Evolutionary conservation across 2,888 invertebrate genomes (phyloP), one percentile per base, ranked within the genome.

Genomic region (Drosophila incognita): DNA sequence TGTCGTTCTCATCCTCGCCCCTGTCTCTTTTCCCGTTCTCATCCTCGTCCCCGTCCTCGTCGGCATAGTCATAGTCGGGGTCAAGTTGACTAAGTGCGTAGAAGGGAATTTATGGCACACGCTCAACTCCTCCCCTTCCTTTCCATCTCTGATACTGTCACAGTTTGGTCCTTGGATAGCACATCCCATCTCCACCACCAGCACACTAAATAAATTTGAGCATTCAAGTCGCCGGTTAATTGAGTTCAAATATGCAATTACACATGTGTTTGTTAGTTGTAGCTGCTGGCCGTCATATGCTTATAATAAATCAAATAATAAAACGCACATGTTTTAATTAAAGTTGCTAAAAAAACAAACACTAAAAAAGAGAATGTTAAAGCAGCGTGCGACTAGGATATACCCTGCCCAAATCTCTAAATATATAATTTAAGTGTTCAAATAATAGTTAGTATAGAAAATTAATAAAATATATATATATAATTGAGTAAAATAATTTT

Each of bases 241-340:
- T 84, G 79, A 86, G 87, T 86, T 84, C 81, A 88, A 88, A 86
- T 86, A 86, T 77, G 81, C 76, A 88, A 81, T 84, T 74, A 81
- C 70, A 82, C 62, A 80, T 76, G 71, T 68, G 70, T 77, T 82
- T 75, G 71, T 70, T 76, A 69, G 58, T 49, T 58, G 62, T 56
- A 67, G 24, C n/a, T 72, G 49, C 24, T 54, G 48, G 29, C 52
- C 66, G 57, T 71, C 86, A 69, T 53, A 52, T 53, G 61, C 31
- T 46, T 52, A 56, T 67, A 67, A 86, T 86, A 89, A 81, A 89
- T 85, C 89, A 87, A 83, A 82, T 79, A 77, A 82, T 82, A 70
- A 73, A 86, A 67, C 58, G 69, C 62, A 81, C 79, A 83, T 79
- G 76, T 75, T 85, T 88, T 86, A 85, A 85, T 85, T 85, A 86